Evolutionary conservation across 1,140 invertebrate genomes (phyloP).

Genomic region (Atta colombica): DNA sequence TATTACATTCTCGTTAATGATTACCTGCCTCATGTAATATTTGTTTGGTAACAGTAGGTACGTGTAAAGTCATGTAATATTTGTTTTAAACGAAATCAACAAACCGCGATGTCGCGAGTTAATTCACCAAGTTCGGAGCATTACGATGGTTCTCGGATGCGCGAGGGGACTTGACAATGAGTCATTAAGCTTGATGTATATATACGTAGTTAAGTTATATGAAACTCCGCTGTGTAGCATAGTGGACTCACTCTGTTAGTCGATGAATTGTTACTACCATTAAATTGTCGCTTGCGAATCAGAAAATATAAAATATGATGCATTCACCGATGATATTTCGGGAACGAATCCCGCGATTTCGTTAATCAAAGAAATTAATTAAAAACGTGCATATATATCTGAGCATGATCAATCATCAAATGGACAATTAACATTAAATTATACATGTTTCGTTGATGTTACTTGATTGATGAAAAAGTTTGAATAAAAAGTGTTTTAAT

Average conservation of each 20-base stretch:
- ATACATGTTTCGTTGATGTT: background rate
- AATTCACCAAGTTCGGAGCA: slow-evolving; percentile 30
- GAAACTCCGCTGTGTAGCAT: background rate
- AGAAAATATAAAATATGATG: slow-evolving; percentile 5
- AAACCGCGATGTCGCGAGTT: slow-evolving; percentile 16
- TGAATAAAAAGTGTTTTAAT: background rate
- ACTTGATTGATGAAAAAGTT: background rate
- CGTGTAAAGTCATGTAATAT: slow-evolving; percentile 9
- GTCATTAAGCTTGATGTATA: slow-evolving; percentile 47
- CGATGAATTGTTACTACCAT: slow-evolving; percentile 13
- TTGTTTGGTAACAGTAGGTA: background rate
- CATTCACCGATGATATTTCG: background rate
- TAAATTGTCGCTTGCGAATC: slow-evolving; percentile 27
- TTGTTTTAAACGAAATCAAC: slow-evolving; percentile 14
- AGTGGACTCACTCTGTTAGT: slow-evolving; percentile 2
- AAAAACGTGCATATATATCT: background rate
- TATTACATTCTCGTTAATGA: background rate
- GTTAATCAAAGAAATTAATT: slow-evolving; percentile 20
- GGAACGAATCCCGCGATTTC: background rate
- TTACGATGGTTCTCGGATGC: slow-evolving; percentile 17
- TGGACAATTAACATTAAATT: slow-evolving; percentile 23
- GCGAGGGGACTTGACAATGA: slow-evolving; percentile 46
- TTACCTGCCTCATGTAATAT: too few species aligned
- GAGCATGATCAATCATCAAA: background rate
- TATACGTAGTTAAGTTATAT: slow-evolving; percentile 29